These are phyloP conservation scores for Aphelinus atriplicis DNA, from an alignment of 1,140 invertebrate genomes.

Conservation along the genomic window DNA sequence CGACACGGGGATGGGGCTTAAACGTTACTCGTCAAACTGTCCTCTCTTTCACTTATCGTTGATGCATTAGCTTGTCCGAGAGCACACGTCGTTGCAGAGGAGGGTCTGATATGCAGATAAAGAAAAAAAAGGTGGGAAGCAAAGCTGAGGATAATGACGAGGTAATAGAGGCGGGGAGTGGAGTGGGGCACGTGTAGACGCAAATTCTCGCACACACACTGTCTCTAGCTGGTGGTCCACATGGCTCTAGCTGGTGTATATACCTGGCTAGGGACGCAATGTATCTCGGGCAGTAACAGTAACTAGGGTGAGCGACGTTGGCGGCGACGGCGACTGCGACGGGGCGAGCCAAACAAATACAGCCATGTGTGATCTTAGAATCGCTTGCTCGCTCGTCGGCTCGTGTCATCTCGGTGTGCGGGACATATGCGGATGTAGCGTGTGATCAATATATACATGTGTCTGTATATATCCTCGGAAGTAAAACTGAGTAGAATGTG, in stretches of 20 bases:
- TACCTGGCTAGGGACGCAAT: not conserved
- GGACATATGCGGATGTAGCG: slow-evolving; percentile 26
- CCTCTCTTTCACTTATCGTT: not conserved
- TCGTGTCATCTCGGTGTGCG: slow-evolving; percentile 12
- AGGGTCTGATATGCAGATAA: not conserved
- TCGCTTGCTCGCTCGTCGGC: slow-evolving; percentile 5
- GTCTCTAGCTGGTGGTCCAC: slow-evolving; percentile 15
- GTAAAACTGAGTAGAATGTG: too few species aligned
- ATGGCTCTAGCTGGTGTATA: slow-evolving; percentile 5
- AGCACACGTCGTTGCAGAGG: slow-evolving; percentile 1
- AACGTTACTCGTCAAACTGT: slow-evolving; percentile 2
- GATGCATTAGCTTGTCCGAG: slow-evolving; percentile 3
- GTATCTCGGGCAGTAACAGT: not conserved
- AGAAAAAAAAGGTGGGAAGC: not conserved
- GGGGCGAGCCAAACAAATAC: not conserved
- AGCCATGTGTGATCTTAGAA: not conserved
- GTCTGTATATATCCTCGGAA: slow-evolving; percentile 3
- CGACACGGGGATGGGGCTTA: not conserved
- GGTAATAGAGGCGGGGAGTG: not conserved
- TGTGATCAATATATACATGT: slow-evolving; percentile 20
- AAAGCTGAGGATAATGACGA: not conserved
- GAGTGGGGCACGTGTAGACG: not conserved
- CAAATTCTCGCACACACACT: slow-evolving; percentile 14
- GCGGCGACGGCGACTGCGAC: not conserved
- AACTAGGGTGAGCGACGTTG: not conserved